Base-by-base conservation (phyloP, 2,888 invertebrate species). In the Lagria hirta region DNA sequence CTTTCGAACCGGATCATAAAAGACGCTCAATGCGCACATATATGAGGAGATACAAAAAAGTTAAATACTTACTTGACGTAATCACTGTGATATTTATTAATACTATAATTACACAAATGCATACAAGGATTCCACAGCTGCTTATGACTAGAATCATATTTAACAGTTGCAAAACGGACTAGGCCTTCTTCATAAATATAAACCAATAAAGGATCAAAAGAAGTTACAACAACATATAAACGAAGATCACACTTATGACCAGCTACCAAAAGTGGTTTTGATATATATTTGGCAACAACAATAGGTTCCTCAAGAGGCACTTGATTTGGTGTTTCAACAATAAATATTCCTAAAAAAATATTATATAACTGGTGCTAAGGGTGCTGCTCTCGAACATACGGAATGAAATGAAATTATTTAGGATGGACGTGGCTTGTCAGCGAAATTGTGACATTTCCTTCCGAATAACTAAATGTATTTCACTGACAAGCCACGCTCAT, bases 71-170 rank as follows among this genome's bases (percentile, higher is more conserved):
- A 93, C 88, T 88, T 91, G 61, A 96, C 87, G 72, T 96, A 98
- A 74, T 94, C 91, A 43, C 91, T 88, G 71, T 91, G 96, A 68
- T 93, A 93, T 73, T 97, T 97, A 73, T 98, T 97, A 65, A 98
- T 92, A 73, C 94, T 95, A 73, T 97, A 98, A 73, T 98, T 98
- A 65, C 97, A 98, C 8, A 98, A 80, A 73, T 98, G 97, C 88
- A 96, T 95, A 73, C 91, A 95, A 0, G 89, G 92, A 72, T 92
- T 94, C 85, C 92, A 95, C 7, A 98, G 78, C 63, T 93, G 94
- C 68, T 93, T 92, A 58, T 90, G 87, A 57, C 86, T 88, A 62
- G 88, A 80, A 65, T 95, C 88, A 70, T 95, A 97, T 66, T 92
- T 92, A 47, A 95, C 94, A 0, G 96, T 93, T 0, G 98, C 97